A percentile compares a stretch with the other conserved stretches of the same genome.
phyloP scores from a whole-genome alignment of 2,113 vertebrate genomes.

The Indicator maculatus region DNA sequence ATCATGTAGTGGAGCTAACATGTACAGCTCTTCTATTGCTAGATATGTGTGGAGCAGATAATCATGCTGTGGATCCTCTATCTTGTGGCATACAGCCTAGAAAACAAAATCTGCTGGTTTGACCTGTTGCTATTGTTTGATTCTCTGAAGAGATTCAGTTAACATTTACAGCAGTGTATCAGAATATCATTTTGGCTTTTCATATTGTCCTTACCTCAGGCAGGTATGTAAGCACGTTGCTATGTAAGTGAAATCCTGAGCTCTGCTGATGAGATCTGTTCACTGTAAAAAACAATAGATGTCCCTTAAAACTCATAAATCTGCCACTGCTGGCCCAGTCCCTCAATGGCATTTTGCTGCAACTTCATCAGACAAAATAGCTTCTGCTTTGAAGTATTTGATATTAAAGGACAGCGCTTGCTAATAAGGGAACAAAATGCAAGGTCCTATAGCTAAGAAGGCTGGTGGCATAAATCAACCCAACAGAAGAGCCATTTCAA shows the following conservation, averaged over 20 bases:
- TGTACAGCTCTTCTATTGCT: background rate
- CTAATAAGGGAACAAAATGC: background rate
- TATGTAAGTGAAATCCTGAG: background rate
- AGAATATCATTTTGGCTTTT: background rate
- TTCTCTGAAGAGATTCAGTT: background rate
- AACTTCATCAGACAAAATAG: background rate
- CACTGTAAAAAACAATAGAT: background rate
- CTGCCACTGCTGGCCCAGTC: background rate
- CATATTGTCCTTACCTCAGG: background rate
- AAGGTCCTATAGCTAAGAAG: background rate
- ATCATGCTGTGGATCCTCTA: background rate
- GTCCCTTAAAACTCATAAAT: background rate
- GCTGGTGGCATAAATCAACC: background rate
- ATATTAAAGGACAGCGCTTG: background rate
- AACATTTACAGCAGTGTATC: background rate
- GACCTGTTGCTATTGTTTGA: background rate
- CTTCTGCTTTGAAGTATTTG: background rate
- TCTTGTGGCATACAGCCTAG: background rate
- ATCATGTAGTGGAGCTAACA: background rate
- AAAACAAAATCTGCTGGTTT: background rate
- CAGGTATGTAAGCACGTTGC: background rate
- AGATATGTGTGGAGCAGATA: background rate
- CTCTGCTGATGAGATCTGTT: background rate
- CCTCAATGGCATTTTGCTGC: background rate
- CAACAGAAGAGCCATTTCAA: background rate